phyloP scores from a whole-genome alignment of 2,888 invertebrate genomes.

The Polyommatus iphigenia region DNA sequence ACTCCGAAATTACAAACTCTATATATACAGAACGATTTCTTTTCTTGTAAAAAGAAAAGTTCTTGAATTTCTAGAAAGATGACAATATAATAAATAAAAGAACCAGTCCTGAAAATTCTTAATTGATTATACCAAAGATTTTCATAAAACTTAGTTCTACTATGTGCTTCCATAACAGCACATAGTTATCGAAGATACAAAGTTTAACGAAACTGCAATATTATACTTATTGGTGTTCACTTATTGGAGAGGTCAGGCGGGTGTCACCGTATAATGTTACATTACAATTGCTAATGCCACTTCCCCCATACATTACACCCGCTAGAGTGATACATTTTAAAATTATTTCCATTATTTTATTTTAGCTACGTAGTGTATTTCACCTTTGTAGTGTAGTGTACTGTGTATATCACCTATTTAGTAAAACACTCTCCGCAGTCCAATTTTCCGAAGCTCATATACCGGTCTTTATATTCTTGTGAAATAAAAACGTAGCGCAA shows the following conservation, averaged over 20 bases:
- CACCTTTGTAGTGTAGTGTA: too few species aligned
- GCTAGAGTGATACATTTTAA: not conserved
- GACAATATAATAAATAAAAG: too few species aligned
- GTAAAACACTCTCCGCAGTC: too few species aligned
- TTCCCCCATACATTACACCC: not conserved
- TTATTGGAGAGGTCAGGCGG: conserved; percentile 15
- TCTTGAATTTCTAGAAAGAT: too few species aligned
- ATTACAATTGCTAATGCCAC: conserved; percentile 17
- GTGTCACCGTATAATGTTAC: conserved; percentile 1
- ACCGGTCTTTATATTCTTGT: not conserved
- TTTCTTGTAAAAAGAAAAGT: too few species aligned
- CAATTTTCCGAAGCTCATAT: too few species aligned
- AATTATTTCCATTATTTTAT: not conserved
- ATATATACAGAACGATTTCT: too few species aligned
- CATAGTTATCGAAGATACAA: not conserved
- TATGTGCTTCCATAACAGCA: not conserved
- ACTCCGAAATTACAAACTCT: too few species aligned
- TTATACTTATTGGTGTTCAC: conserved; percentile 24
- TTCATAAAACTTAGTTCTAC: not conserved
- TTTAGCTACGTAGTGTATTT: too few species aligned
- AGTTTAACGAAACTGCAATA: conserved; percentile 14
- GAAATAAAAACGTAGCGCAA: not conserved
- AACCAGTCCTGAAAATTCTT: not conserved
- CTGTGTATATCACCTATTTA: too few species aligned
- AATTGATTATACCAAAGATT: not conserved